Evolutionary conservation across 2,797 vertebrate species (phyloP).

Genomic region (Gobionotothen gibberifrons): DNA sequence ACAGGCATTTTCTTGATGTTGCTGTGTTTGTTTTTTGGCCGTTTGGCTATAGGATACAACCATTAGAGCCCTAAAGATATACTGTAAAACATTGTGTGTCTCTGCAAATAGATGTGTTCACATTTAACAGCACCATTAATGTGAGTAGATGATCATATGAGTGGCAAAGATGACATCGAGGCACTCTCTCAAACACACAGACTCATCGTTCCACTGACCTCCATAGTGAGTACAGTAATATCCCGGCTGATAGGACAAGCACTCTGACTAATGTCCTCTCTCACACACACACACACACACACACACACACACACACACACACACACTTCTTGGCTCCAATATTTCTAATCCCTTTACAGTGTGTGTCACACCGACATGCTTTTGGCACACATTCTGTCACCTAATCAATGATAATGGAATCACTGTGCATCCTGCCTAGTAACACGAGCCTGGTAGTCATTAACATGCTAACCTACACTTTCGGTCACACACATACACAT

Average conservation of each 20-base stretch:
- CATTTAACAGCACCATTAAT: constrained; percentile 15
- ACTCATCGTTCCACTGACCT: constrained; percentile 61
- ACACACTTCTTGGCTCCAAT: constrained; percentile 65
- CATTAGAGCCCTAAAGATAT: neutral
- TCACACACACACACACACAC: constrained; percentile 8
- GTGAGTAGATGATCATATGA: constrained; percentile 24
- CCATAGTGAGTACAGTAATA: constrained; percentile 48
- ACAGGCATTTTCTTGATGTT: neutral
- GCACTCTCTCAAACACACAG: constrained; percentile 34
- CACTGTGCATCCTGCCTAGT: constrained; percentile 65
- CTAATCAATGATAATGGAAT: constrained; percentile 83
- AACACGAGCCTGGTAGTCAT: constrained; percentile 56
- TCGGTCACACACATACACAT: constrained; percentile 33
- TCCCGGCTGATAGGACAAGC: constrained; percentile 53
- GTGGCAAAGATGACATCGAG: constrained; percentile 35
- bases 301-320: neutral
- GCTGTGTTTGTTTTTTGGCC: neutral
- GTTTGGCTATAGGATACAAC: neutral
- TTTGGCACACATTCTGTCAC: constrained; percentile 65
- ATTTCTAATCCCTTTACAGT: constrained; percentile 79
- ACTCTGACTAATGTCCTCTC: constrained; percentile 49
- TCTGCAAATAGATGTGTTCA: constrained; percentile 2
- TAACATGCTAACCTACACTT: constrained; percentile 55
- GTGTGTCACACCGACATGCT: constrained; percentile 76
- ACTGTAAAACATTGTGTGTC: neutral